Conservation (phyloP, 1,140 invertebrate species). For the Stegodyphus dumicola region DNA sequence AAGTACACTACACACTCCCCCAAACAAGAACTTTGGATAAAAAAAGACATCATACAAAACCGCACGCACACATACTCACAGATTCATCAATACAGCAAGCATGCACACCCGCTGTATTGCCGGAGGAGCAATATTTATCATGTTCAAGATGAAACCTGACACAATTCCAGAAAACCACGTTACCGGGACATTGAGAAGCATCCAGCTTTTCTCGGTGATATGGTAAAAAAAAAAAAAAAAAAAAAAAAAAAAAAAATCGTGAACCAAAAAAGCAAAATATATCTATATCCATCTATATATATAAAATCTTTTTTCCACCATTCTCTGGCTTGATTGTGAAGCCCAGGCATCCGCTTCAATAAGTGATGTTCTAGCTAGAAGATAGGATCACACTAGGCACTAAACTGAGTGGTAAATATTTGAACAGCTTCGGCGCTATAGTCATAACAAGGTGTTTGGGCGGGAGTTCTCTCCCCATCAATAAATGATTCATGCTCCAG, state of each 20-base stretch:
- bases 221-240: slow-evolving; percentile 2
- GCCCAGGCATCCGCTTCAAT: slow-evolving; percentile 51
- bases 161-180: slow-evolving; percentile 32
- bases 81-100: slow-evolving; percentile 23
- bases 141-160: slow-evolving; percentile 42
- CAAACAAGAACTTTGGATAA: no score
- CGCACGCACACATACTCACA: slow-evolving; percentile 1
- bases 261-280: not conserved
- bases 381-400: slow-evolving; percentile 52
- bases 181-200: not conserved
- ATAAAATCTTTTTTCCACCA: not conserved
- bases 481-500: slow-evolving; percentile 57
- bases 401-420: slow-evolving; percentile 59
- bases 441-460: slow-evolving; percentile 54
- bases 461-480: slow-evolving; percentile 46
- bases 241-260: slow-evolving; percentile 4
- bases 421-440: slow-evolving; percentile 54
- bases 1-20: slow-evolving; percentile 3
- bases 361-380: slow-evolving; percentile 48
- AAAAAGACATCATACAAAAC: not conserved
- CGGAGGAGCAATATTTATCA: slow-evolving; percentile 40
- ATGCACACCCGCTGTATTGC: no score
- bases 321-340: slow-evolving; percentile 48
- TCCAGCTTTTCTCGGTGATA: not conserved
- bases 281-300: not conserved